Conservation (phyloP, 2,113 vertebrate species). For the Mesoclemmys tuberculata region DNA sequence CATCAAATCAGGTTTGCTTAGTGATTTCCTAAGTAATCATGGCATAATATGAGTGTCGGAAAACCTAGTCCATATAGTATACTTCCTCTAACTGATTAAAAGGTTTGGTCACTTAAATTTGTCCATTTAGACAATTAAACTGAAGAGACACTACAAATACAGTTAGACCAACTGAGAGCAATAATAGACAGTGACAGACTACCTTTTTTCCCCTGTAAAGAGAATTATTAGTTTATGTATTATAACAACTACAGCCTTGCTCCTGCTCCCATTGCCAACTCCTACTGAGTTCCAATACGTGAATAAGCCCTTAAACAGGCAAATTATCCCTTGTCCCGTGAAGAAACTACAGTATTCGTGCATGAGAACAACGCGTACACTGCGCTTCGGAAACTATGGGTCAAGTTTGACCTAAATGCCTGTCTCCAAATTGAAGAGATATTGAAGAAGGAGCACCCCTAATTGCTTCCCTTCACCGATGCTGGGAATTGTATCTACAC, state of each 20-base stretch:
- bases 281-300: not conserved
- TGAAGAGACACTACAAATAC: not conserved
- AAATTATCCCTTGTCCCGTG: not conserved
- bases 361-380: not conserved
- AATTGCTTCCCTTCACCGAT: not conserved
- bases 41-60: not conserved
- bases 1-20: constrained; percentile 26
- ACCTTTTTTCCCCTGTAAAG: not conserved
- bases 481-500: not conserved
- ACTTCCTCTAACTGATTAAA: constrained; percentile 51
- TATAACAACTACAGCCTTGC: not conserved
- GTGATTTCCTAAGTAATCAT: not conserved
- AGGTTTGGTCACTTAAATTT: constrained; percentile 47
- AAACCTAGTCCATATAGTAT: not conserved
- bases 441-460: fast-evolving
- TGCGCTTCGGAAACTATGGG: too few species aligned
- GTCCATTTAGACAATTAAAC: constrained; percentile 57
- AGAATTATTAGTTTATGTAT: not conserved
- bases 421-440: not conserved
- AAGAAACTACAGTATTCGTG: not conserved
- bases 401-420: not conserved
- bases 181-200: not conserved
- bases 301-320: fast-evolving
- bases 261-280: fast-evolving
- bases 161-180: not conserved